Conservation (phyloP, 2,113 vertebrate species). For the Mus spicilegus region DNA sequence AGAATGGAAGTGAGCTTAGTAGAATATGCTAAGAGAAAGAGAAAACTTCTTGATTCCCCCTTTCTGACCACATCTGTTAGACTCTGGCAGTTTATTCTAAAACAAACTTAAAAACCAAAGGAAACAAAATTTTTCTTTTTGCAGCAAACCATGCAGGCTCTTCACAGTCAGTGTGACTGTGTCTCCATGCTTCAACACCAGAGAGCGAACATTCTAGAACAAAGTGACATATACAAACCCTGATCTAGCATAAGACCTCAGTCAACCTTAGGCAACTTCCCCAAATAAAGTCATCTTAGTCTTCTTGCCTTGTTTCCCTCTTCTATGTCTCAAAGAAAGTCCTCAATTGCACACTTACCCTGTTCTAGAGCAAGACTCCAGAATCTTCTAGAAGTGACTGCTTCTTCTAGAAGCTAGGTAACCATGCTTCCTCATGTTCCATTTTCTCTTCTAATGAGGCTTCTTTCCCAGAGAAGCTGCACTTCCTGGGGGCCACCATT, state of each 20-base stretch:
- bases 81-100: background rate
- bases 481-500: background rate
- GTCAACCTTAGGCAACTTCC: background rate
- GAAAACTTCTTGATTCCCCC: no score
- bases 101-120: background rate
- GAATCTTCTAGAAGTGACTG: background rate
- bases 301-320: background rate
- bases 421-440: background rate
- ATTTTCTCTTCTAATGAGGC: background rate
- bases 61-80: background rate
- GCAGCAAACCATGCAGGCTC: background rate
- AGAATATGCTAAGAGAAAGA: background rate
- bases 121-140: background rate
- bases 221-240: background rate
- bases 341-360: background rate
- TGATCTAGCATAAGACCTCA: background rate
- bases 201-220: background rate
- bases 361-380: background rate
- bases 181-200: background rate
- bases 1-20: background rate
- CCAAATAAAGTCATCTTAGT: background rate
- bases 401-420: no score
- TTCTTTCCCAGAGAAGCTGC: background rate
- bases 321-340: background rate
- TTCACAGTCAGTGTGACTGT: background rate